Conservation (phyloP, 2,888 invertebrate species). For the Clanis bilineata region DNA sequence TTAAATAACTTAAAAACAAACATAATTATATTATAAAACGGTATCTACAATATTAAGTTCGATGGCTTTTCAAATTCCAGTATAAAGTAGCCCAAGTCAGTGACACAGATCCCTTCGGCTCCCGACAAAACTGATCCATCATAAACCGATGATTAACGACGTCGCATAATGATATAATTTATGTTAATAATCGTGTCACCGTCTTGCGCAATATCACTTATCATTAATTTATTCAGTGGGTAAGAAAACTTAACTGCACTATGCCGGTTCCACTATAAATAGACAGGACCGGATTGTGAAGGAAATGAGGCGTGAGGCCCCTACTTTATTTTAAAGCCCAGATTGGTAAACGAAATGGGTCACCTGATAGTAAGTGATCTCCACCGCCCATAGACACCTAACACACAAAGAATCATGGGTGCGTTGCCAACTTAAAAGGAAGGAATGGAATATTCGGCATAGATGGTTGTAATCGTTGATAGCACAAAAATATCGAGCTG, state of each 20-base stretch:
- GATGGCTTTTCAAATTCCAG: neutral
- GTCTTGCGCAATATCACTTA: slow-evolving; percentile 21
- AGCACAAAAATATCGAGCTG: too few species aligned
- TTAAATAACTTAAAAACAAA: neutral
- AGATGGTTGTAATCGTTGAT: too few species aligned
- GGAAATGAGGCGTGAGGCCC: neutral
- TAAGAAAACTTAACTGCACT: slow-evolving; percentile 3
- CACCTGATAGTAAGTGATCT: too few species aligned
- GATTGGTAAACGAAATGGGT: neutral
- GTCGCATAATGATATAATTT: slow-evolving; percentile 19
- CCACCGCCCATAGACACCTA: too few species aligned
- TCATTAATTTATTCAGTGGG: slow-evolving; percentile 14
- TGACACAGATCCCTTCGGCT: neutral
- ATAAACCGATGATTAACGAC: slow-evolving; percentile 29
- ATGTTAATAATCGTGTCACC: slow-evolving; percentile 21
- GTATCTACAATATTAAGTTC: neutral
- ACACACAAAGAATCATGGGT: too few species aligned
- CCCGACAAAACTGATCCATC: slow-evolving; percentile 23
- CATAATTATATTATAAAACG: neutral
- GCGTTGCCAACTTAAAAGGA: too few species aligned
- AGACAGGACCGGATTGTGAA: neutral
- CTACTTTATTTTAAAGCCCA: neutral
- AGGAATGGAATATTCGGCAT: too few species aligned
- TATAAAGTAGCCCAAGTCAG: neutral
- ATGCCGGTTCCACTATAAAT: neutral